Conservation (phyloP, 1,140 invertebrate genomes). For the Drosophila watanabei region DNA sequence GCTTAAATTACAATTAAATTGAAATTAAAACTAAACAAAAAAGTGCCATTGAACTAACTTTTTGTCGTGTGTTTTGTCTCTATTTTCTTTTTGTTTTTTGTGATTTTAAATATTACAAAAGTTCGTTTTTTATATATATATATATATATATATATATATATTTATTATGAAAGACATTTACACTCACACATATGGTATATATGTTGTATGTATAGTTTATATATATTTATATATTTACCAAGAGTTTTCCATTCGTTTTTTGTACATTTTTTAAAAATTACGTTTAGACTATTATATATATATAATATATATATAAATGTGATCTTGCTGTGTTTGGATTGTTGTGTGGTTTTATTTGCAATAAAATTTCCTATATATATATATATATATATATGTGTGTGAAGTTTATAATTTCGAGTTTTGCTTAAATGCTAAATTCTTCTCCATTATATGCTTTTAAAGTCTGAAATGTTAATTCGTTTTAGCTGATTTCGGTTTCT, state of each 20-base stretch:
- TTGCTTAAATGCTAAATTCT: conserved; percentile 41
- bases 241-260: conserved; percentile 39
- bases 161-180: conserved; percentile 53
- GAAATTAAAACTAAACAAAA: conserved; percentile 81
- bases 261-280: conserved; percentile 49
- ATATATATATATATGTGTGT: conserved; percentile 40
- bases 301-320: conserved; percentile 44
- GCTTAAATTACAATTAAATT: conserved; percentile 77
- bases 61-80: conserved; percentile 18
- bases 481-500: conserved; percentile 52
- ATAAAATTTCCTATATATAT: conserved; percentile 69
- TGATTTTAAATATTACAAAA: conserved; percentile 51
- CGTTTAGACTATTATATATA: conserved; percentile 48
- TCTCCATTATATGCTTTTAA: conserved; percentile 61
- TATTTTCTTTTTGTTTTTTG: conserved; percentile 11
- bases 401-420: conserved; percentile 21
- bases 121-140: conserved; percentile 39
- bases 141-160: conserved; percentile 46
- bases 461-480: conserved; percentile 82
- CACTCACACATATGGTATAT: conserved; percentile 41
- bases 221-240: conserved; percentile 45
- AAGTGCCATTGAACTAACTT: conserved; percentile 65
- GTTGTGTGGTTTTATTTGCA: conserved; percentile 56
- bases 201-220: conserved; percentile 33
- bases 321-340: conserved; percentile 55